These are phyloP conservation scores for Triplophysa bombifrons DNA, from an alignment of 2,797 vertebrate species.

Conservation along the genomic window DNA sequence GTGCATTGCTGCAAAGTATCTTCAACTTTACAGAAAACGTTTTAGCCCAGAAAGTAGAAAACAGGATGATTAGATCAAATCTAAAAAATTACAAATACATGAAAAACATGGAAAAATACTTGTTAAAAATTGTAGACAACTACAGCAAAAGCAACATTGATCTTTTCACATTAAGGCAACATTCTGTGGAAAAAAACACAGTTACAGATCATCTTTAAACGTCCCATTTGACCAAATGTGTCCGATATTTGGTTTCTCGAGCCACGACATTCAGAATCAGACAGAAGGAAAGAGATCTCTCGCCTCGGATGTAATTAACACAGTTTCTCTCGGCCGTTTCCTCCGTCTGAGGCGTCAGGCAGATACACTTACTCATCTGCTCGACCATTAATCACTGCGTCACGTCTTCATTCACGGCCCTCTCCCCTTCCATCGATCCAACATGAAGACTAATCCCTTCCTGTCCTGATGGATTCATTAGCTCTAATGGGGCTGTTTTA, in stretches of 20 bases:
- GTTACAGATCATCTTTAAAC: background rate
- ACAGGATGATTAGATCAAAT: too few species aligned
- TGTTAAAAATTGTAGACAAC: too few species aligned
- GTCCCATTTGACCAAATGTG: background rate
- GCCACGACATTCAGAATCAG: background rate
- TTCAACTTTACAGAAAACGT: too few species aligned
- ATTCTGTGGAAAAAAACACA: background rate
- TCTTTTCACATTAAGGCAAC: too few species aligned
- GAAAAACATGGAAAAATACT: too few species aligned
- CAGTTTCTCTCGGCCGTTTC: constrained; percentile 27
- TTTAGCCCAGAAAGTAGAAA: too few species aligned
- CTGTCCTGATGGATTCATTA: constrained; percentile 81
- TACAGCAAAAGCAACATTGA: too few species aligned
- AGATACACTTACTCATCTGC: constrained; percentile 62
- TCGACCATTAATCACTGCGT: constrained; percentile 72
- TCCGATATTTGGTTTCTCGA: background rate
- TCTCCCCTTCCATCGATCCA: constrained; percentile 72
- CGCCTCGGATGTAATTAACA: constrained; percentile 7
- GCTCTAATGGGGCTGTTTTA: constrained; percentile 84
- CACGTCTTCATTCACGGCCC: constrained; percentile 60
- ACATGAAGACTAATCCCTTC: constrained; percentile 79
- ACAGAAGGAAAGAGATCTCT: background rate
- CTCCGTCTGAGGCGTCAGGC: constrained; percentile 43
- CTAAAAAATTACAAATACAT: too few species aligned
- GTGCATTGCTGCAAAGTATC: too few species aligned